A percentile compares a stretch with the other conserved stretches of the same genome.
Conservation (phyloP, 2,888 invertebrate species). For the Agrotis clavis region DNA sequence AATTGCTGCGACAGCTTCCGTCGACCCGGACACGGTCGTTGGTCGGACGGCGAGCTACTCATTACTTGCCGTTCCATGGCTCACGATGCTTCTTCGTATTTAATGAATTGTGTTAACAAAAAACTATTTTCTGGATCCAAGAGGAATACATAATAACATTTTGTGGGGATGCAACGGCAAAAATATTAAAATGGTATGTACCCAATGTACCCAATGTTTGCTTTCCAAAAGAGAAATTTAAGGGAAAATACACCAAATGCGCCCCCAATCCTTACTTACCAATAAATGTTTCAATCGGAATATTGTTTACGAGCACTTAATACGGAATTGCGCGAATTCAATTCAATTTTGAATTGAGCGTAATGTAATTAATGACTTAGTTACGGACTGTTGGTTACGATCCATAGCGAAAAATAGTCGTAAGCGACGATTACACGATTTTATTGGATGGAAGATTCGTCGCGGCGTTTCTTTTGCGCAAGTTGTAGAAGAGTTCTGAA, state of each 20-base stretch:
- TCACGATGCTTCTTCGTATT: too few relatives aligned
- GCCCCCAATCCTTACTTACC: slow-evolving; percentile 6
- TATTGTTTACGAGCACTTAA: slow-evolving; percentile 46
- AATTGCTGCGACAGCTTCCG: too few relatives aligned
- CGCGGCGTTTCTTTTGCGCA: neutral
- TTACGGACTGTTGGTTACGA: neutral
- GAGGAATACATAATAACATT: too few relatives aligned
- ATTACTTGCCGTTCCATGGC: too few relatives aligned
- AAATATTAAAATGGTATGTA: too few relatives aligned
- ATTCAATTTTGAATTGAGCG: slow-evolving; percentile 37
- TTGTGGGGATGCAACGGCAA: too few relatives aligned
- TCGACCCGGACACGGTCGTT: too few relatives aligned
- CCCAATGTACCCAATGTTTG: too few relatives aligned
- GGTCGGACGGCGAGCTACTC: too few relatives aligned
- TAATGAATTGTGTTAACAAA: neutral
- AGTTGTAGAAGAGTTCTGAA: too few relatives aligned
- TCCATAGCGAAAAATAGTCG: neutral
- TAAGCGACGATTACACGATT: neutral
- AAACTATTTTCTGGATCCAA: neutral
- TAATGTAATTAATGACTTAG: slow-evolving; percentile 36
- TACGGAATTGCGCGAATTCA: slow-evolving; percentile 30
- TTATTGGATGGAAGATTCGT: neutral
- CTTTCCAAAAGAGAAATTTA: neutral
- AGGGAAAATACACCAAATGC: slow-evolving; percentile 8
- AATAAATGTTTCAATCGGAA: slow-evolving; percentile 52